These are phyloP conservation scores for Netelia inedita DNA, from an alignment of 2,888 invertebrate genomes.

Conservation along the genomic window DNA sequence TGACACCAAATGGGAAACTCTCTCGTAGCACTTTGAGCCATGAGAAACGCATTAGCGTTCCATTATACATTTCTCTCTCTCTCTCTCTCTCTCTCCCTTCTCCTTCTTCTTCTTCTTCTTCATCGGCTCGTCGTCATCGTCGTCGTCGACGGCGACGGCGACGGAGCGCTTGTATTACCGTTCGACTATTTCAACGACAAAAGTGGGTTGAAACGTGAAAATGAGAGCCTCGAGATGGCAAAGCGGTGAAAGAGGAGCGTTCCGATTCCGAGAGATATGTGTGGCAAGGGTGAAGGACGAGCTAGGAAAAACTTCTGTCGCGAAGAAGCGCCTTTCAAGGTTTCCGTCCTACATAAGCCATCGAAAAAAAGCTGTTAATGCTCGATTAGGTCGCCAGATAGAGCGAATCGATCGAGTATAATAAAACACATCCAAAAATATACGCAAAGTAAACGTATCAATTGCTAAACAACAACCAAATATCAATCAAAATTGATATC, in stretches of 20 bases:
- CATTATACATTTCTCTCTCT: constrained; percentile 60
- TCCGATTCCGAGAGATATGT: constrained; percentile 14
- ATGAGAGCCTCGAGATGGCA: constrained; percentile 31
- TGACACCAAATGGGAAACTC: constrained; percentile 43
- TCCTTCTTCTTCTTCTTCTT: constrained; percentile 40
- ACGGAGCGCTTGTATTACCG: constrained; percentile 28
- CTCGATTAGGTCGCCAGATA: constrained; percentile 11
- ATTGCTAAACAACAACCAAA: too few species aligned
- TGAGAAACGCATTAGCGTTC: constrained; percentile 66
- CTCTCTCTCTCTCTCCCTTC: constrained; percentile 20
- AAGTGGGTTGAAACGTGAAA: constrained; percentile 66
- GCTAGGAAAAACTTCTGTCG: constrained; percentile 27
- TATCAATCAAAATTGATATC: too few species aligned
- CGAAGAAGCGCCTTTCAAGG: constrained; percentile 63
- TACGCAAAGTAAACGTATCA: too few species aligned
- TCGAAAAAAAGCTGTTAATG: constrained; percentile 31
- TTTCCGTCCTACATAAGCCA: constrained; percentile 34
- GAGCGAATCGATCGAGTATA: neutral
- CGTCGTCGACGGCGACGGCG: constrained; percentile 20
- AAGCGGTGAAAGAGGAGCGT: constrained; percentile 24
- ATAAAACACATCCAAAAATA: too few species aligned
- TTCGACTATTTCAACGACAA: constrained; percentile 61
- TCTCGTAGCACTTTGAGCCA: constrained; percentile 49
- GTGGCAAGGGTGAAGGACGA: constrained; percentile 56
- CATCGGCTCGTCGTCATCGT: constrained; percentile 28